A percentile compares a stretch with the other conserved stretches of the same genome.
These are phyloP conservation scores for Ochlodes sylvanus DNA, from an alignment of 2,888 invertebrate genomes.

Conservation along the genomic window DNA sequence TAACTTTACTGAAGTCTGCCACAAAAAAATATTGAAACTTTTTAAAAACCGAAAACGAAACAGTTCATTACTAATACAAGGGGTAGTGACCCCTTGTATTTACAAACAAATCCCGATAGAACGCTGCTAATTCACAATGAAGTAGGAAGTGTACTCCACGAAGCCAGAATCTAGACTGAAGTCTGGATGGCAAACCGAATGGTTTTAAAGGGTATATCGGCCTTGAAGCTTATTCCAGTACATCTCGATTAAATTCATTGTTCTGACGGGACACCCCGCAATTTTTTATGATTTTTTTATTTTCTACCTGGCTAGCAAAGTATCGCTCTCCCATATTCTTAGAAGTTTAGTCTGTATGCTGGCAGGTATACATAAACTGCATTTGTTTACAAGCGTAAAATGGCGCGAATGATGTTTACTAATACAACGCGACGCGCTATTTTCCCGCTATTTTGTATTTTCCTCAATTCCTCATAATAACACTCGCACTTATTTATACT, in stretches of 20 bases:
- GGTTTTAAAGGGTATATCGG: conserved; percentile 77
- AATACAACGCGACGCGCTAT: conserved; percentile 62
- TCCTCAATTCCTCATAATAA: conserved; percentile 41
- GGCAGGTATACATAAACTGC: conserved; percentile 67
- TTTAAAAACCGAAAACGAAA: conserved; percentile 31
- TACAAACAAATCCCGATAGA: conserved; percentile 64
- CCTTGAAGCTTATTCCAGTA: conserved; percentile 75
- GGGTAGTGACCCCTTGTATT: conserved; percentile 69
- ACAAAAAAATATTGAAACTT: conserved; percentile 10
- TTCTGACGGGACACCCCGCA: conserved; percentile 54
- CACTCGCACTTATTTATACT: neutral
- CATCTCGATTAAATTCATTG: conserved; percentile 62
- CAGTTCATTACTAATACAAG: conserved; percentile 47
- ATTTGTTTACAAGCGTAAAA: conserved; percentile 74
- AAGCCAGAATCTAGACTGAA: conserved; percentile 78
- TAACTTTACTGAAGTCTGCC: neutral
- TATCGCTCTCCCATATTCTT: conserved; percentile 46
- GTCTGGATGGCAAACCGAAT: conserved; percentile 72
- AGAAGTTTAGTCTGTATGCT: conserved; percentile 52
- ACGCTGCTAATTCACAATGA: conserved; percentile 47
- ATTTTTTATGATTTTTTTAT: conserved; percentile 50
- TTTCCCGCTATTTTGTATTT: conserved; percentile 63
- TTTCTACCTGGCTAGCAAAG: conserved; percentile 55
- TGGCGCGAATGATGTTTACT: conserved; percentile 81
- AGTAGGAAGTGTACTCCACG: conserved; percentile 68